Percentiles rank a stretch among this genome's conserved stretches.
Conservation (phyloP, 1,140 invertebrate genomes). For the Xylocopa sonorina region DNA sequence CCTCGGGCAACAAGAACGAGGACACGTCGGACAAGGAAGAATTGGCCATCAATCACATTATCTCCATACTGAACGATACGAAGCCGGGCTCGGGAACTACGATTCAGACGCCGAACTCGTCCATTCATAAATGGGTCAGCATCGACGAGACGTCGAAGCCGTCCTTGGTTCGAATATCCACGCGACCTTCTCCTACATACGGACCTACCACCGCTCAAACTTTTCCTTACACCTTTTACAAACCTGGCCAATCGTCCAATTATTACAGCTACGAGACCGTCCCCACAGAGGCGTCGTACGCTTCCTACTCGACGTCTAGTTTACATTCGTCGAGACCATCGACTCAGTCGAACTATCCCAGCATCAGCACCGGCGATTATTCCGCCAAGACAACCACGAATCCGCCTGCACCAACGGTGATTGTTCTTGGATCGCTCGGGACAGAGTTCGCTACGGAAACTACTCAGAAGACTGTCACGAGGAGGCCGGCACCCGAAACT, state of each 20-base stretch:
- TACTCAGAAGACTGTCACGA: slow-evolving; percentile 70
- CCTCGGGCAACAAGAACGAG: slow-evolving; percentile 76
- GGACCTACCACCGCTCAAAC: slow-evolving; percentile 51
- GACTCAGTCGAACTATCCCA: slow-evolving; percentile 39
- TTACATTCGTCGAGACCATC: slow-evolving; percentile 53
- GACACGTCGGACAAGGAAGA: slow-evolving; percentile 76
- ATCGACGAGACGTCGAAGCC: slow-evolving; percentile 77
- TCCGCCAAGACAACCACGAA: slow-evolving; percentile 75
- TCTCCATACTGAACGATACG: slow-evolving; percentile 86
- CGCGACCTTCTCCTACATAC: slow-evolving; percentile 59
- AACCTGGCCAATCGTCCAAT: slow-evolving; percentile 70
- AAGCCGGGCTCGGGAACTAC: slow-evolving; percentile 75
- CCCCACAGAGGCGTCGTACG: slow-evolving; percentile 60
- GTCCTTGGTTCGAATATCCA: slow-evolving; percentile 49
- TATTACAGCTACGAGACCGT: slow-evolving; percentile 77
- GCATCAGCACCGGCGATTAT: slow-evolving; percentile 52
- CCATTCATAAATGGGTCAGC: slow-evolving; percentile 81
- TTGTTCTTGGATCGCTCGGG: slow-evolving; percentile 85
- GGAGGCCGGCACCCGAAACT: slow-evolving; percentile 53
- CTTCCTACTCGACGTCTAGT: slow-evolving; percentile 51
- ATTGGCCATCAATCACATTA: slow-evolving; percentile 83
- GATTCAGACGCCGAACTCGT: slow-evolving; percentile 67
- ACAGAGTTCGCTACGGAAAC: slow-evolving; percentile 80
- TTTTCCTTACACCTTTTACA: slow-evolving; percentile 75
- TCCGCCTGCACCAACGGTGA: slow-evolving; percentile 87